A percentile compares a stretch with the other conserved stretches of the same genome.
Conservation (phyloP, 2,888 invertebrate species). For the Lepidonotus clava region DNA sequence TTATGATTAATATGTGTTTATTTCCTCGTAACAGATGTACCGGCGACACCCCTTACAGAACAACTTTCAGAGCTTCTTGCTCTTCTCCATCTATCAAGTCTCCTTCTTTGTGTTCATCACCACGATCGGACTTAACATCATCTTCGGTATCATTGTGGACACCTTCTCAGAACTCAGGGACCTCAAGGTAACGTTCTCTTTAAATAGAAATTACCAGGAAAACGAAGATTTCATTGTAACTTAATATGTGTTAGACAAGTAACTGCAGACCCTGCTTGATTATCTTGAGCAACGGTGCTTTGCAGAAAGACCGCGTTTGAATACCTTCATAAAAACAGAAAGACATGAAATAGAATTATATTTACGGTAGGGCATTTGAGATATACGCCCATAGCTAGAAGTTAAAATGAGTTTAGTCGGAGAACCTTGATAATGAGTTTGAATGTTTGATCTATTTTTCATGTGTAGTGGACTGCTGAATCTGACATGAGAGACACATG, state of each 20-base stretch:
- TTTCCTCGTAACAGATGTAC: constrained; percentile 61
- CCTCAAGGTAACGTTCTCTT: constrained; percentile 76
- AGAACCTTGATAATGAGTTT: too few species aligned
- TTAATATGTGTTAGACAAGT: not conserved
- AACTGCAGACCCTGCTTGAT: too few species aligned
- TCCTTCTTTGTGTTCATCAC: constrained; percentile 81
- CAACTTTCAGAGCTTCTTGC: constrained; percentile 76
- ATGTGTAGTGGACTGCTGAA: constrained; percentile 80
- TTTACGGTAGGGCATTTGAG: too few species aligned
- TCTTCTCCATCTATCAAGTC: constrained; percentile 78
- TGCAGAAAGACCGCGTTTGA: too few species aligned
- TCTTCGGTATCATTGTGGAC: constrained; percentile 81
- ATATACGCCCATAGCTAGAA: too few species aligned
- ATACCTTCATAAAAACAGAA: too few species aligned
- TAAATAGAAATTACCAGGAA: too few species aligned
- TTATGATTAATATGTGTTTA: too few species aligned
- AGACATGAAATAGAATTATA: too few species aligned
- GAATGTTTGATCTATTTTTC: too few species aligned
- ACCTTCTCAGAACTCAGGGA: constrained; percentile 80
- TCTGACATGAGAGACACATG: constrained; percentile 80
- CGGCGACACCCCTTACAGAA: constrained; percentile 61
- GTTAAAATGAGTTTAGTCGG: too few species aligned
- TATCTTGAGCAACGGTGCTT: too few species aligned
- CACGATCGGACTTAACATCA: constrained; percentile 81
- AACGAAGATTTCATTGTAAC: not conserved